Evolutionary conservation across 2,888 invertebrate species (phyloP), one percentile per base, ranked within the genome.

Genomic region (Leptinotarsa peninsularis): DNA sequence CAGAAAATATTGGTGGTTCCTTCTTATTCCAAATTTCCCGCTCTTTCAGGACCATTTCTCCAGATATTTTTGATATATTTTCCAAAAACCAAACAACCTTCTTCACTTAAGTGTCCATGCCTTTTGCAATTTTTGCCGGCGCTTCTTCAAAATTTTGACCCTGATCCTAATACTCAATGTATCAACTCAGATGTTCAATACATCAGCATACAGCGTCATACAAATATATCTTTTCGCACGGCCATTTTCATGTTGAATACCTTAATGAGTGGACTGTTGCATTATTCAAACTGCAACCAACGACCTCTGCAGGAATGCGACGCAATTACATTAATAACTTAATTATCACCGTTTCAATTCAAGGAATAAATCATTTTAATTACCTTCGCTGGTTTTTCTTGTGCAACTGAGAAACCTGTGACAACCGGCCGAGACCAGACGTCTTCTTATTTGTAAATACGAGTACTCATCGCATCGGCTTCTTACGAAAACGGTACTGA

Each of bases 241-340:
- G 52, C 52, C 33, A 63, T 43, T 63, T 63, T 43, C 43, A 7
- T n/a, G 49, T 18, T 14, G 49, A 60, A 67, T 7, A 49, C 60
- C 70, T 58, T n/a, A 52, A 68, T 49, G 52, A 50, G 52, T 43
- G 43, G 63, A 43, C 15, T 52, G 33, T 69, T 69, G 49, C 70
- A 58, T 58, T 54, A 60, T 70, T 70, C 58, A 58, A 58, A 23
- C 49, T 63, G 56, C 58, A 70, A 74, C 58, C 58, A 71, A 74
- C 70, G 74, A 74, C 74, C 68, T 76, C 74, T 74, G n/a, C 23
- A 58, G 72, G 76, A 76, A 76, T 76, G 74, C 74, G 49, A 63
- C 43, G 69, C 69, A 74, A 77, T 77, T 74, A 76, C 43, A 58
- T 43, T 77, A 74, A 74, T 73, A 66, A 74, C 74, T 74, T 74